These are phyloP conservation scores for Urosaurus nigricauda DNA, from an alignment of 2,797 vertebrate species.

Conservation along the genomic window DNA sequence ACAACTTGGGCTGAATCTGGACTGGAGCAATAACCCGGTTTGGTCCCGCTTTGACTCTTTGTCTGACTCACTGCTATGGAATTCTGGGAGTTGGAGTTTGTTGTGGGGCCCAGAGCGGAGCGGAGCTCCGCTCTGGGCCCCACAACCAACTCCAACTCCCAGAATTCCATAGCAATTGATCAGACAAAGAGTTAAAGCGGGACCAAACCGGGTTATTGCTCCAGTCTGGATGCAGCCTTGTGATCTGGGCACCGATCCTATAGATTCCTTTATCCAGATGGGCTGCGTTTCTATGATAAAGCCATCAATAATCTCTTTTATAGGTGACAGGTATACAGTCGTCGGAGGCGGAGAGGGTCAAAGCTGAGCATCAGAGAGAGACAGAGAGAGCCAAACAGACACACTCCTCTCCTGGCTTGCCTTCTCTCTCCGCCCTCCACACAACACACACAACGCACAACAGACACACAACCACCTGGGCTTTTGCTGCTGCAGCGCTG, in stretches of 20 bases:
- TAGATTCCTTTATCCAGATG: neutral
- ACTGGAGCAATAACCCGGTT: no score
- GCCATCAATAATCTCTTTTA: constrained; percentile 32
- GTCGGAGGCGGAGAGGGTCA: neutral
- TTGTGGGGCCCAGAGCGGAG: no score
- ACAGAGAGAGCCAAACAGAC: constrained; percentile 8
- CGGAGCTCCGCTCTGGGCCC: no score
- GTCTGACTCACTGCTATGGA: no score
- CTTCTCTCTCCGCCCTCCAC: neutral
- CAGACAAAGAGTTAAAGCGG: no score
- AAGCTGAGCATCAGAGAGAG: neutral
- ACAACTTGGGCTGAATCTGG: no score
- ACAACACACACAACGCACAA: constrained; percentile 14
- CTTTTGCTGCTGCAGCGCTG: constrained; percentile 63
- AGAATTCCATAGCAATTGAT: no score
- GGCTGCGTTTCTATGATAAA: constrained; percentile 3
- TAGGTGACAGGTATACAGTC: constrained; percentile 4
- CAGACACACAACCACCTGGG: neutral
- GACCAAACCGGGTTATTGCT: no score
- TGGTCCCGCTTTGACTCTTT: no score
- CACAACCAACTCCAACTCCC: no score
- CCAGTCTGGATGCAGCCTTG: no score
- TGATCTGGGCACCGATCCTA: neutral
- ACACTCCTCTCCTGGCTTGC: constrained; percentile 48
- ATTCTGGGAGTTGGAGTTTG: no score